Evolutionary conservation across 1,140 invertebrate species (phyloP), one percentile per base, ranked within the genome.

Genomic region (Lanistes nyassanus): DNA sequence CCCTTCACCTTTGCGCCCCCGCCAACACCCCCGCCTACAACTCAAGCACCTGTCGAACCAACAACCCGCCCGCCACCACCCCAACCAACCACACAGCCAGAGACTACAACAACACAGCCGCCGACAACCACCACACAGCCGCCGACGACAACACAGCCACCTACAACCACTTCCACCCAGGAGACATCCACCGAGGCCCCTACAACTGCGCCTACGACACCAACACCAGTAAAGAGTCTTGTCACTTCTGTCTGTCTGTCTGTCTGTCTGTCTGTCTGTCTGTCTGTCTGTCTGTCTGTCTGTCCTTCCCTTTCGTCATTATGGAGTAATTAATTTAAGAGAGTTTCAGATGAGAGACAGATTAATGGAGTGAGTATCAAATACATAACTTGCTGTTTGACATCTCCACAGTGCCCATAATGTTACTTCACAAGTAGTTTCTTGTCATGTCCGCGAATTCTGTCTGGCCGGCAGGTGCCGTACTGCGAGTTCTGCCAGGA

Each of bases 191-290:
- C 62, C 5, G 19, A 31, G 7, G 1, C 31, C 5, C n/a, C 9
- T 21, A 64, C 62, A 31, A 36, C 62, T 9, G 6, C 62, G 21
- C 62, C 62, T 31, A 31, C 62, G 11, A 60, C 56, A 60, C 23
- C 56, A 60, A 23, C 23, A 1, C 42, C 42, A 16, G 42, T 47
- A 47, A 47, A 47, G 1, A 16, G 9, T 36, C 11, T 4, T 60
- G 31, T 6, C 62, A 21, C 21, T 42, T 68, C 23, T 68, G 66
- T 42, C 29, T 68, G 66, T 47, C 19, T 47, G 13, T 68, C 16
- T 66, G 64, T 66, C 7, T 66, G 64, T 66, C 16, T 62, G 26
- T 62, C 23, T 62, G 26, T 62, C 23, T n/a, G 26, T 62, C 23
- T n/a, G 31, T 62, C 23, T n/a, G 31, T n/a, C 9, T 62, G 58